Evolutionary conservation across 2,888 invertebrate species (phyloP), one percentile per base, ranked within the genome.

Genomic region (Gortyna flavago): DNA sequence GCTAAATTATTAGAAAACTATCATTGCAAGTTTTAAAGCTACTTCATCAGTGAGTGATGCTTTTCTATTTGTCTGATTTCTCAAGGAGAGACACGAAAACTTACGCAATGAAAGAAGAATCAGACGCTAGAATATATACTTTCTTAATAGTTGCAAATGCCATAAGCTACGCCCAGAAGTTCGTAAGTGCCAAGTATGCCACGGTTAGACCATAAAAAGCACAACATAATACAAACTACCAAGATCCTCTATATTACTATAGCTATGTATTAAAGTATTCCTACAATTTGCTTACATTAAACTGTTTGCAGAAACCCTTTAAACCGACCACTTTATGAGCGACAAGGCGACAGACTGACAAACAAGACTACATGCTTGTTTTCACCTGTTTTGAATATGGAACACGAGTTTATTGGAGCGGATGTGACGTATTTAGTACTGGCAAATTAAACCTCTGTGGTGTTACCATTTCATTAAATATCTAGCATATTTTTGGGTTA

Each of bases 351-450:
- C 75, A 86, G 79, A 83, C 80, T 72, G 70, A 88, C 86, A 81
- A 75, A 88, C 84, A 80, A 77, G 74, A 73, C 70, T 85, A 62
- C 62, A 76, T 62, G 67, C 73, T 67, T 67, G 72, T 85, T 80
- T 75, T 80, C 77, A 85, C 77, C 75, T 75, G 84, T 70, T 85
- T 86, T 61, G 65, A 87, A 83, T 75, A 74, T 72, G 85, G 75
- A 78, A 77, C 76, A 79, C 54, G 64, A 77, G 78, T 86, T 79
- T 84, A 81, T 82, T 80, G 69, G 69, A 70, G 62, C 81, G 85
- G 81, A 84, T 71, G 66, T 84, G 75, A 85, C 78, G 77, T 80
- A 74, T 85, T 86, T 82, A 69, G 11, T 57, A 85, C 77, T 62
- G 72, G 66, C 67, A 71, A 70, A 68, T 64, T 59, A 32, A 81